A percentile compares a stretch with the other conserved stretches of the same genome.
These are phyloP conservation scores for Crocidura indochinensis DNA, from an alignment of 2,797 vertebrate genomes.

Conservation along the genomic window DNA sequence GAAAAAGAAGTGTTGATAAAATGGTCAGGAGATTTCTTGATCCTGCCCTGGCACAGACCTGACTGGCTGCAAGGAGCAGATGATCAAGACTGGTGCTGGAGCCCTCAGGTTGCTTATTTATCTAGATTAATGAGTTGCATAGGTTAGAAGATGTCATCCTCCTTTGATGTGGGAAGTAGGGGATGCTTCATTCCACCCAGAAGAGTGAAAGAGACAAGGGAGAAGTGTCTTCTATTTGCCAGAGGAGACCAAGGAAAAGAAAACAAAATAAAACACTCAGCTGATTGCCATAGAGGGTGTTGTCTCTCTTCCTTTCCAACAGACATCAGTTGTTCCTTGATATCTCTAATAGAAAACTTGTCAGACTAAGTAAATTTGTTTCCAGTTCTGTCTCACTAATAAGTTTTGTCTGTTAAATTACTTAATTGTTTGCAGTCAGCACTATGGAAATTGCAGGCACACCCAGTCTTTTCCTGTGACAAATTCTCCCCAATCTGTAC, in stretches of 20 bases:
- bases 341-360: conserved; percentile 48
- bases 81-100: too few relatives aligned
- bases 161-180: neutral
- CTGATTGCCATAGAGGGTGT: neutral
- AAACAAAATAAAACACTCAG: neutral
- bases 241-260: conserved; percentile 46
- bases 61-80: too few relatives aligned
- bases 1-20: too few relatives aligned
- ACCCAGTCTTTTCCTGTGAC: conserved; percentile 69
- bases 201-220: neutral
- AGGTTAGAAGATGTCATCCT: neutral
- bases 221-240: conserved; percentile 34
- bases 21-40: too few relatives aligned
- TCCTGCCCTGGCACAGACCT: too few relatives aligned
- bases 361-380: conserved; percentile 69
- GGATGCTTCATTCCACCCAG: conserved; percentile 11
- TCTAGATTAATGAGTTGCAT: neutral
- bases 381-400: conserved; percentile 52
- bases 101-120: too few relatives aligned
- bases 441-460: conserved; percentile 66
- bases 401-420: conserved; percentile 38
- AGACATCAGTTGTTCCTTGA: conserved; percentile 40
- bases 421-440: conserved; percentile 62
- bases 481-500: conserved; percentile 27
- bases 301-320: conserved; percentile 57